Conservation (phyloP, 2,797 vertebrate species). For the Phyllotis vaccarum region DNA sequence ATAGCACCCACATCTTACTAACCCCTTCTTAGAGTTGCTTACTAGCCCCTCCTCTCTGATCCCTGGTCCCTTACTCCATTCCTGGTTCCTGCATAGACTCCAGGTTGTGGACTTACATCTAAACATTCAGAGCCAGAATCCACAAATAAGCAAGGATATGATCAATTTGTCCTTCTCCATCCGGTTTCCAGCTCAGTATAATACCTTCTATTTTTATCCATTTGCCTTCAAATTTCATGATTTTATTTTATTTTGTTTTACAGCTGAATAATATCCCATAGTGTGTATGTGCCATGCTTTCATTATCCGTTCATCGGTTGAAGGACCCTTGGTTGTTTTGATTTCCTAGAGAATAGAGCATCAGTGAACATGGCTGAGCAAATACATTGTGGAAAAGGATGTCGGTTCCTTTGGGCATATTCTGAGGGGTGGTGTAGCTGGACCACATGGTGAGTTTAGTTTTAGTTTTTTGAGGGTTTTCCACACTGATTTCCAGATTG, state of each 20-base stretch:
- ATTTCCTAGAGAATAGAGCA: background rate
- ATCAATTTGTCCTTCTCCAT: background rate
- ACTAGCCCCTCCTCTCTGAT: background rate
- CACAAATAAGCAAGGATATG: background rate
- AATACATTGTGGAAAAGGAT: background rate
- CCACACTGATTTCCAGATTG: background rate
- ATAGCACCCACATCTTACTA: background rate
- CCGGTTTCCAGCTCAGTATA: background rate
- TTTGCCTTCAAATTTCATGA: background rate
- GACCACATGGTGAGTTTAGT: background rate
- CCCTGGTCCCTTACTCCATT: background rate
- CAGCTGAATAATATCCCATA: background rate
- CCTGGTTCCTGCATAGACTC: background rate
- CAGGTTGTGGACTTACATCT: background rate
- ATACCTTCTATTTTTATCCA: background rate
- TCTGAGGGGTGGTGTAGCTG: background rate
- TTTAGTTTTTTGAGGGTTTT: background rate
- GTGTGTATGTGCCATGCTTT: background rate
- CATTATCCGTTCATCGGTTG: background rate
- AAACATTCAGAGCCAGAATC: background rate
- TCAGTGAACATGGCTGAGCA: background rate
- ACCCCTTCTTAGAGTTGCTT: background rate
- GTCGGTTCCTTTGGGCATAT: too few relatives aligned
- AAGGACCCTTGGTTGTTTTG: background rate
- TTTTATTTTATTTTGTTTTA: background rate